These are phyloP conservation scores for Pollenia angustigena DNA, from an alignment of 2,888 invertebrate genomes.

Conservation along the genomic window DNA sequence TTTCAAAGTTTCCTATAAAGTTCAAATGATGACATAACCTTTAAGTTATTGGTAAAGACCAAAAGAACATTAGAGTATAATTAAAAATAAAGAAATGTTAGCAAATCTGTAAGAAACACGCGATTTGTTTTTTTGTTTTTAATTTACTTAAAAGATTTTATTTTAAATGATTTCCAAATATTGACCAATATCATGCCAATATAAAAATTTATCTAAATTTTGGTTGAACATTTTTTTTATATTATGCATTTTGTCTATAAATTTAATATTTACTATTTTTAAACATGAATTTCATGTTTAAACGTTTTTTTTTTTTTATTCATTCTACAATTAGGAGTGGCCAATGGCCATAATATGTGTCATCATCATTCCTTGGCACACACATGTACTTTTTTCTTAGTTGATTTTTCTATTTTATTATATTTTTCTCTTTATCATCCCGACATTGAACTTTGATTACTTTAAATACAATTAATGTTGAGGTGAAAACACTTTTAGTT, in stretches of 20 bases:
- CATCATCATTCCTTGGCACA: slow-evolving; percentile 14
- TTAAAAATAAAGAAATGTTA: no score
- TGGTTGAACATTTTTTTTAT: background rate
- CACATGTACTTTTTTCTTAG: background rate
- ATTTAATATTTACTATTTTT: slow-evolving; percentile 20
- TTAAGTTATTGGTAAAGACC: background rate
- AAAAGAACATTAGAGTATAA: no score
- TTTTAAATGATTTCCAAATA: background rate
- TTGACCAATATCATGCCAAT: background rate
- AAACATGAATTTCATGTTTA: slow-evolving; percentile 46
- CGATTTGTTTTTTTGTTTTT: background rate
- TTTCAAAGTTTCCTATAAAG: background rate
- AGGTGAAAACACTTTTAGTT: slow-evolving; percentile 1
- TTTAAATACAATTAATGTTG: slow-evolving; percentile 48
- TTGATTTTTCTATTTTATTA: slow-evolving; percentile 1
- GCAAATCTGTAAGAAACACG: background rate
- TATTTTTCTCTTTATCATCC: slow-evolving; percentile 1
- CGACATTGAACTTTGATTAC: slow-evolving; percentile 70
- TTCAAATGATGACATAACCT: background rate
- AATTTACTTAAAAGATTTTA: background rate
- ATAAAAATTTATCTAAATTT: slow-evolving; percentile 7
- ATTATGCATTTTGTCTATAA: slow-evolving; percentile 10
- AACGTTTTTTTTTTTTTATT: background rate
- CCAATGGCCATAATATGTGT: slow-evolving; percentile 19
- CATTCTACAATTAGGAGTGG: slow-evolving; percentile 30